Conservation (phyloP, 2,797 vertebrate species). For the Ceryle rudis region DNA sequence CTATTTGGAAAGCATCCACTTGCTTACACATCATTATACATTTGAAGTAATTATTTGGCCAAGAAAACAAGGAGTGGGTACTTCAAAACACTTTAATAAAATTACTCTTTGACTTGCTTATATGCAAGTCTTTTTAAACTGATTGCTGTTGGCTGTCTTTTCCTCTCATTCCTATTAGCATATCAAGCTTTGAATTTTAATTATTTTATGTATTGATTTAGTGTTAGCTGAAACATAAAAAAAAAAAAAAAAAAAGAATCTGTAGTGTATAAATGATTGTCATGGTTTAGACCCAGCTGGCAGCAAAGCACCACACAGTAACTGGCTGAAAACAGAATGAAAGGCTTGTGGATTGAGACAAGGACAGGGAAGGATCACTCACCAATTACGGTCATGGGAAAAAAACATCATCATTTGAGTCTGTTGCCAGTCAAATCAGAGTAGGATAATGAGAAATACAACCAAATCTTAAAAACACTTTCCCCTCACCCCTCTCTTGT, state of each 20-base stretch:
- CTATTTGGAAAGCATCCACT: slow-evolving; percentile 18
- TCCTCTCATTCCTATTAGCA: slow-evolving; percentile 14
- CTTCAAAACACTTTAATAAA: slow-evolving; percentile 28
- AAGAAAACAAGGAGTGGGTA: not conserved
- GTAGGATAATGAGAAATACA: not conserved
- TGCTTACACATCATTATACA: slow-evolving; percentile 5
- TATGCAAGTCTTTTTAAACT: not conserved
- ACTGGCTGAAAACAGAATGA: not conserved
- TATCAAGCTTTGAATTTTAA: not conserved
- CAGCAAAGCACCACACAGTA: not conserved
- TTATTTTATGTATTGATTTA: slow-evolving; percentile 13
- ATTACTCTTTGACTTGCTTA: slow-evolving; percentile 13
- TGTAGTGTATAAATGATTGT: not conserved
- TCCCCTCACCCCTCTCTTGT: not conserved
- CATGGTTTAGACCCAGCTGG: not conserved
- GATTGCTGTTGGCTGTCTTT: slow-evolving; percentile 15
- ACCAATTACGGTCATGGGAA: not conserved
- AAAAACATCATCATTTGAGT: not conserved
- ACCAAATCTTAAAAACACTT: not conserved
- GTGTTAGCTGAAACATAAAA: not conserved
- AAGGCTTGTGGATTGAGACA: not conserved
- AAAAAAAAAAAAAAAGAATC: not conserved
- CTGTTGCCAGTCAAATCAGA: not conserved
- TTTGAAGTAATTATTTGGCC: slow-evolving; percentile 17
- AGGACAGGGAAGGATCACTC: not conserved